Percentiles rank a stretch among this genome's conserved stretches.
These are phyloP conservation scores for Rhinopomastus cyanomelas DNA, from an alignment of 2,113 vertebrate genomes.

Conservation along the genomic window DNA sequence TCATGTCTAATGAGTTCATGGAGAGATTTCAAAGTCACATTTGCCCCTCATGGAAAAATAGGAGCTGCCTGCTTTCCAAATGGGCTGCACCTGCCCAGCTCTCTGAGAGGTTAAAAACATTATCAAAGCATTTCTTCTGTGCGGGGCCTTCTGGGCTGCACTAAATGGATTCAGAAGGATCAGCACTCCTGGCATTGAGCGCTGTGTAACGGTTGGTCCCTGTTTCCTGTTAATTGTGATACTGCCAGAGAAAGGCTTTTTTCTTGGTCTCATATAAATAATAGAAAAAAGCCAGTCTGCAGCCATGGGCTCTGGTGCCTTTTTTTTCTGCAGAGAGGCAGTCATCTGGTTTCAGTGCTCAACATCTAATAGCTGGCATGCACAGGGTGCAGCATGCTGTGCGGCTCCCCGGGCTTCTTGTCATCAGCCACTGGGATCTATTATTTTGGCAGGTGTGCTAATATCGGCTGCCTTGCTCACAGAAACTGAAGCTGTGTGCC, in stretches of 20 bases:
- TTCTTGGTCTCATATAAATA: background rate
- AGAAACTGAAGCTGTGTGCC: background rate
- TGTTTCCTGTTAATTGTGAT: slow-evolving; percentile 26
- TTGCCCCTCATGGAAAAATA: slow-evolving; percentile 34
- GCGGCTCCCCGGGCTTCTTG: background rate
- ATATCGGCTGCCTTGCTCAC: background rate
- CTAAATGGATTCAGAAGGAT: slow-evolving; percentile 24
- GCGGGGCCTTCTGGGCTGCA: background rate
- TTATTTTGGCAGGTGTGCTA: slow-evolving; percentile 26
- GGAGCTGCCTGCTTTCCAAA: slow-evolving; percentile 36
- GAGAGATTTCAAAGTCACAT: slow-evolving; percentile 53
- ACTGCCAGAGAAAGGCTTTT: slow-evolving; percentile 1
- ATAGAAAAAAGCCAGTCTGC: background rate
- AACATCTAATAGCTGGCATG: slow-evolving; percentile 23
- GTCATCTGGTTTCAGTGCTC: slow-evolving; percentile 44
- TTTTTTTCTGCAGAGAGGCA: background rate
- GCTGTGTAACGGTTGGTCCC: slow-evolving; percentile 7
- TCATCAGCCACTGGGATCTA: background rate
- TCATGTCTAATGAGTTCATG: slow-evolving; percentile 49
- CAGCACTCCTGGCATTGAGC: background rate
- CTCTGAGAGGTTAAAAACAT: slow-evolving; percentile 3
- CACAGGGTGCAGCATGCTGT: background rate
- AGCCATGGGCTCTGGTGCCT: slow-evolving; percentile 25
- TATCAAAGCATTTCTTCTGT: slow-evolving; percentile 25
- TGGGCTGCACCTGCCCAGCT: slow-evolving; percentile 55